Evolutionary conservation across 2,113 vertebrate genomes (phyloP), one percentile per base, ranked within the genome.

Genomic region (Myxocyprinus asiaticus): DNA sequence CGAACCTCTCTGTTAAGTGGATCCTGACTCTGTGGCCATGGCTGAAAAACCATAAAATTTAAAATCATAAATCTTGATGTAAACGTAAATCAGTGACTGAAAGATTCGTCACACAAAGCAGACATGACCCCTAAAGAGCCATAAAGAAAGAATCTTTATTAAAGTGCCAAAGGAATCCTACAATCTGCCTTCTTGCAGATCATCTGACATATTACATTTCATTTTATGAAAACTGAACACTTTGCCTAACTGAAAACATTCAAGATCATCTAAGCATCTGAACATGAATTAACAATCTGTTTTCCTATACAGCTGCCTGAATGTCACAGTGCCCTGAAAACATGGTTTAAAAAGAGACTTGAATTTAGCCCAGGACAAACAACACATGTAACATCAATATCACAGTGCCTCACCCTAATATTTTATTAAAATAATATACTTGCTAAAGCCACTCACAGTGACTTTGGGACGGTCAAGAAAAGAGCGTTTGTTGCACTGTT

Each of bases 401-500:
- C 22, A 33, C 3, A 33, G 22, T 33, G 22, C 22, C 3, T 33
- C 22, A 33, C 22, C 22, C 22, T 33, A 1, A 33, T 33, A 33
- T 33, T 33, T 33, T 33, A 33, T 33, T 33, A 48, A 48, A 5
- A 6, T 9, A 2, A 48, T 22, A 61, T 61, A 15, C 4, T 12
- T 63, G 44, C 17, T n/a, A 1, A 15, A 9, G 33, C n/a, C 59
- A 77, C 88, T 90, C 90, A 98, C 97, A 61, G 97, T 98, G 81
- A 98, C 97, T 89, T 96, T 96, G 63, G 96, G 94, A 15, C 89
- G 92, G 85, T 98, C 97, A 0, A 97, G 95, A 86, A 98, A 98
- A 0, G 97, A 98, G 72, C 97, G 95, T 82, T 94, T 95, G 91
- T 98, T 97, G 89, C 96, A 98, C 89, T 97, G 96, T 76, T 98